Percentiles rank a stretch among this genome's conserved stretches.
Conservation (phyloP, 1,140 invertebrate species). For the Odontomachus brunneus region DNA sequence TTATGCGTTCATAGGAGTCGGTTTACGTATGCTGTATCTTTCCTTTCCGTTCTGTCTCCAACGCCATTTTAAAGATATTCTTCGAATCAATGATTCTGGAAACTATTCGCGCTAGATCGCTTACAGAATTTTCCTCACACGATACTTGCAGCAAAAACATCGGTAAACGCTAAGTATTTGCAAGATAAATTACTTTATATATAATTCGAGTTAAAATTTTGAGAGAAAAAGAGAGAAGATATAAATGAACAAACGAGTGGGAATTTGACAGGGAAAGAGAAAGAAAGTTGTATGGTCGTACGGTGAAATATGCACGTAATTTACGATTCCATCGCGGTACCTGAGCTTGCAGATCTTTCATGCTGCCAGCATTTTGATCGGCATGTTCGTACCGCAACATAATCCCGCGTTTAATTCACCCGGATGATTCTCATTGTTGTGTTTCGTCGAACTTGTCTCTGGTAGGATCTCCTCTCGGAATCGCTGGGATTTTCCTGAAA, state of each 20-base stretch:
- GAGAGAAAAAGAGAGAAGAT: too few species aligned
- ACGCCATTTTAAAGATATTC: background rate
- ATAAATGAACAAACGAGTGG: too few species aligned
- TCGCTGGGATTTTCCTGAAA: slow-evolving; percentile 68
- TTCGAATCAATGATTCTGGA: background rate
- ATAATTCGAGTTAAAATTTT: background rate
- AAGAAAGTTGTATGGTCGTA: background rate
- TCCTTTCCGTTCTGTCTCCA: slow-evolving; percentile 14
- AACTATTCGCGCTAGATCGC: background rate
- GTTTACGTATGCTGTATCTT: slow-evolving; percentile 60
- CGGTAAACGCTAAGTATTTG: background rate
- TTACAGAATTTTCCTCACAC: background rate
- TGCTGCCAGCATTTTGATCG: slow-evolving; percentile 62
- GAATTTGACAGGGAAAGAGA: background rate
- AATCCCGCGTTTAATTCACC: slow-evolving; percentile 70
- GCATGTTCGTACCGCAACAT: slow-evolving; percentile 61
- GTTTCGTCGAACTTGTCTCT: slow-evolving; percentile 71
- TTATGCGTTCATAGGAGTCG: slow-evolving; percentile 69
- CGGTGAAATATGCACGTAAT: slow-evolving; percentile 46
- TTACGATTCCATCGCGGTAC: slow-evolving; percentile 46
- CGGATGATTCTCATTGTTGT: slow-evolving; percentile 72
- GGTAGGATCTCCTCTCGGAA: slow-evolving; percentile 62
- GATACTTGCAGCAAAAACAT: background rate
- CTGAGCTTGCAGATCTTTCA: slow-evolving; percentile 55
- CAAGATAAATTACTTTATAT: too few species aligned